These are phyloP conservation scores for Hassar affinis DNA, from an alignment of 2,113 vertebrate species.

Conservation along the genomic window DNA sequence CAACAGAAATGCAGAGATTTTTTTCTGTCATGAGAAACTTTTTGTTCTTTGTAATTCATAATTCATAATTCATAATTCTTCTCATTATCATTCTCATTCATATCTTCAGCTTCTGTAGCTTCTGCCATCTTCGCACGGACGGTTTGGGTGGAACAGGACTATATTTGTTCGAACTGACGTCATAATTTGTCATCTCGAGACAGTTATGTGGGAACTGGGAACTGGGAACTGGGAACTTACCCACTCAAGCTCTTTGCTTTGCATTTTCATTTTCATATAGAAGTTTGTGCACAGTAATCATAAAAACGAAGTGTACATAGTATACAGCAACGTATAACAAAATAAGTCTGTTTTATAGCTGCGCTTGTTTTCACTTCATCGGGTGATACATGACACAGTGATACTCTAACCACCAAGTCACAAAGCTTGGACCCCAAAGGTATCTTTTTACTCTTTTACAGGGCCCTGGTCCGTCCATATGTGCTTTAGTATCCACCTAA, in stretches of 20 bases:
- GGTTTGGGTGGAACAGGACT: neutral
- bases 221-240: neutral
- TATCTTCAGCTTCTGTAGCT: neutral
- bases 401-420: neutral
- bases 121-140: neutral
- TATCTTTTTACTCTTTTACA: neutral
- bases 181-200: neutral
- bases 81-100: no score
- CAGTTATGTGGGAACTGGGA: neutral
- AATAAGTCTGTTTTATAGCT: no score
- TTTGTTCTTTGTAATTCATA: no score
- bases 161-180: neutral
- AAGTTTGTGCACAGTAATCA: neutral
- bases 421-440: neutral
- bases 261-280: neutral
- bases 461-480: neutral
- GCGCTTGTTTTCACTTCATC: neutral
- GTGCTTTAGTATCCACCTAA: conserved; percentile 42
- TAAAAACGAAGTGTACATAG: no score
- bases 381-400: neutral
- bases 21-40: no score
- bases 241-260: neutral
- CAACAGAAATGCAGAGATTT: no score
- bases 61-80: neutral
- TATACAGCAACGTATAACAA: no score